Percentiles rank a stretch among this genome's conserved stretches.
Evolutionary conservation across 2,797 vertebrate genomes (phyloP).

Genomic region (Tachyglossus aculeatus): DNA sequence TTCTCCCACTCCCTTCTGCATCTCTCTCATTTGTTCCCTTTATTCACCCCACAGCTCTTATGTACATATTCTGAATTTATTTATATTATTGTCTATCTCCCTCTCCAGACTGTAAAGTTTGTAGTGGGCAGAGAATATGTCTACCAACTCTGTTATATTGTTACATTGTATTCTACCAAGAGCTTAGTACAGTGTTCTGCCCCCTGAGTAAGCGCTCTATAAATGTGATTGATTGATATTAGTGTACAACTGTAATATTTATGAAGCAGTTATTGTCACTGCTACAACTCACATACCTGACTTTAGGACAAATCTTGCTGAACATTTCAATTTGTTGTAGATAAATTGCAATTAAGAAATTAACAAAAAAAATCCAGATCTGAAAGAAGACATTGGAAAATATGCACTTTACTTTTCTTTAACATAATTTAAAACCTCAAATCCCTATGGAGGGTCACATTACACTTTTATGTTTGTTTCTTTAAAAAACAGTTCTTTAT

Average conservation of each 20-base stretch:
- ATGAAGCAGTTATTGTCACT: not conserved
- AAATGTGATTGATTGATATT: not conserved
- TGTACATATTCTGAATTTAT: no score
- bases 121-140: no score
- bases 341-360: constrained; percentile 28
- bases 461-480: constrained; percentile 4
- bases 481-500: constrained; percentile 15
- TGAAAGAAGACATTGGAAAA: constrained; percentile 30
- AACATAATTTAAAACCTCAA: constrained; percentile 52
- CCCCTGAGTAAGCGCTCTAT: no score
- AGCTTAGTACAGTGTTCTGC: no score
- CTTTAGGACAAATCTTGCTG: not conserved
- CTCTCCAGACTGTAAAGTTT: no score
- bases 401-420: not conserved
- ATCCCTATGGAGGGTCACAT: constrained; percentile 16
- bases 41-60: no score
- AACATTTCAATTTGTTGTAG: not conserved
- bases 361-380: not conserved
- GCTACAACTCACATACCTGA: not conserved
- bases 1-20: no score
- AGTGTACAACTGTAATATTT: not conserved
- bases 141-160: no score
- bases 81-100: no score
- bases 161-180: no score
- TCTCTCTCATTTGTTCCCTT: no score